phyloP scores from a whole-genome alignment of 2,113 vertebrate genomes.

The Hemichromis elongatus region DNA sequence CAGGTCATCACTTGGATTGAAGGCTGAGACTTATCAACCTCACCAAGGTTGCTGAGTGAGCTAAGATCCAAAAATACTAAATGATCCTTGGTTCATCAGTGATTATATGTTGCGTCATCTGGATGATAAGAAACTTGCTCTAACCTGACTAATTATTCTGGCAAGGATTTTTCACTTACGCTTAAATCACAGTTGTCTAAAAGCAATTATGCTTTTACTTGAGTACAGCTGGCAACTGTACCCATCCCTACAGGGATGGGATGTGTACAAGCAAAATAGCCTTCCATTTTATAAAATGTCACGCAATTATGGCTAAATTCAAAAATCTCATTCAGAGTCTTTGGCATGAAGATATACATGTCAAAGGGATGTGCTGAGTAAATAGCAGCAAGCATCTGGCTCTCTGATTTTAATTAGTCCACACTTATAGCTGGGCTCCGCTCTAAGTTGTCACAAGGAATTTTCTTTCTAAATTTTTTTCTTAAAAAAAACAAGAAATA shows the following conservation, averaged over 20 bases:
- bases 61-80: background rate
- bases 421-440: conserved; percentile 13
- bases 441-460: background rate
- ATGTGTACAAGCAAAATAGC: conserved; percentile 17
- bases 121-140: background rate
- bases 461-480: background rate
- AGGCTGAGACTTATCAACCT: background rate
- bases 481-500: background rate
- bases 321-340: conserved; percentile 11
- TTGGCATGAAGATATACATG: conserved; percentile 37
- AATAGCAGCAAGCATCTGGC: conserved; percentile 57
- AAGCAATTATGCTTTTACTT: background rate
- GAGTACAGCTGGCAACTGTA: background rate
- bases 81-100: background rate
- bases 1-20: background rate
- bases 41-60: background rate
- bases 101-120: background rate
- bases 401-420: conserved; percentile 62
- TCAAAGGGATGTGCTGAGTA: conserved; percentile 39
- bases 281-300: conserved; percentile 40
- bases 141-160: background rate
- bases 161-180: background rate
- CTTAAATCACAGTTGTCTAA: background rate
- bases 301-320: conserved; percentile 24
- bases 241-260: background rate